Conservation (phyloP, 1,140 invertebrate species). For the Platyura marginata region DNA sequence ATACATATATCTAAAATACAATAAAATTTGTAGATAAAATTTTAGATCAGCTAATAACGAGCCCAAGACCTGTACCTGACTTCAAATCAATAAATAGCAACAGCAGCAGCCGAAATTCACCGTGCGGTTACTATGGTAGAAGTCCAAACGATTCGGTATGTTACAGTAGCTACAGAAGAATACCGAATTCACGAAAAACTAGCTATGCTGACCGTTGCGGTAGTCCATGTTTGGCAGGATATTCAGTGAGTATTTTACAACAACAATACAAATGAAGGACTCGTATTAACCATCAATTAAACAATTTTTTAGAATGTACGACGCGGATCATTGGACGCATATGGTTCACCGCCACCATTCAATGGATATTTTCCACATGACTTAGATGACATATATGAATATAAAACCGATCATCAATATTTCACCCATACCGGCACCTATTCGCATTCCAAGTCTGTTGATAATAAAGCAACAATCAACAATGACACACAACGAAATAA, state of each 20-base stretch:
- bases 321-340: slow-evolving; percentile 9
- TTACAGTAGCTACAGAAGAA: background rate
- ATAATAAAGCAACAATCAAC: slow-evolving; percentile 17
- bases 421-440: slow-evolving; percentile 21
- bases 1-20: too few relatives aligned
- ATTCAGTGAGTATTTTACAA: background rate
- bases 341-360: slow-evolving; percentile 7
- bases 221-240: slow-evolving; percentile 2
- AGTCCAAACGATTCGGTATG: background rate
- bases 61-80: background rate
- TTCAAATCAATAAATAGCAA: background rate
- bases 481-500: slow-evolving; percentile 7
- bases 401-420: slow-evolving; percentile 22
- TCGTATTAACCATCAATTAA: background rate
- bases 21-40: background rate
- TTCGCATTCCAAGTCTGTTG: slow-evolving; percentile 8
- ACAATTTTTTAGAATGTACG: background rate
- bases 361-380: slow-evolving; percentile 21
- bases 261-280: background rate
- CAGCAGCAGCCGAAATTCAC: background rate
- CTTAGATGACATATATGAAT: slow-evolving; percentile 23
- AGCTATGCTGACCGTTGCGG: slow-evolving; percentile 2
- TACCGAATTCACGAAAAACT: background rate
- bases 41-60: background rate
- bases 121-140: background rate